phyloP scores from a whole-genome alignment of 2,113 vertebrate species.

The Bothrops jararaca region DNA sequence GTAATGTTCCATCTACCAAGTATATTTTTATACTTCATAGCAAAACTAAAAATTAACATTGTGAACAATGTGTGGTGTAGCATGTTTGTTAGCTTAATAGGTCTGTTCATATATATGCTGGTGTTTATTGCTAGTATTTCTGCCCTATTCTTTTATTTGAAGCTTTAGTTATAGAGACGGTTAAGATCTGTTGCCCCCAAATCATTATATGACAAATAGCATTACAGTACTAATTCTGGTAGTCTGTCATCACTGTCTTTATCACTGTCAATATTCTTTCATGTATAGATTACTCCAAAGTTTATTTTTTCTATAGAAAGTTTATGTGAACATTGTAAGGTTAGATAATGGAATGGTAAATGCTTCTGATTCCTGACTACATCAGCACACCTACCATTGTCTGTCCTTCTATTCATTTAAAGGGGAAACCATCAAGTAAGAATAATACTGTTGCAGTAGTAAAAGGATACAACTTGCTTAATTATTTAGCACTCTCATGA shows the following conservation, averaged over 20 bases:
- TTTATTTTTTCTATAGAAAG: neutral
- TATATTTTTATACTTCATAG: neutral
- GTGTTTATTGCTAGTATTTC: neutral
- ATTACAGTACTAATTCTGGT: neutral
- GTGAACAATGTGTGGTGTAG: neutral
- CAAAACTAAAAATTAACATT: conserved; percentile 13
- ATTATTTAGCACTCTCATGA: conserved; percentile 89
- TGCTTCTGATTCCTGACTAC: neutral
- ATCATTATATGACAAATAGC: neutral
- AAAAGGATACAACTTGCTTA: conserved; percentile 84
- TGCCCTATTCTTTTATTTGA: neutral
- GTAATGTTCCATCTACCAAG: neutral
- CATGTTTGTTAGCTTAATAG: neutral
- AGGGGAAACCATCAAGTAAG: conserved; percentile 71
- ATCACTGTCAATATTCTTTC: neutral
- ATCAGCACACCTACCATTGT: neutral
- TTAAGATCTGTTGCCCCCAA: neutral
- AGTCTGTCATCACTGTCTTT: neutral
- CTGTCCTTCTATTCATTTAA: conserved; percentile 67
- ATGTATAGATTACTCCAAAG: neutral
- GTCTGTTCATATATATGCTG: neutral
- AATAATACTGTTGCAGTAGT: conserved; percentile 71
- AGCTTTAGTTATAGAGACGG: neutral
- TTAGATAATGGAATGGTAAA: neutral
- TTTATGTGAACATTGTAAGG: neutral